These are phyloP conservation scores for Cephus nigrinus DNA, from an alignment of 2,888 invertebrate genomes.

Conservation along the genomic window DNA sequence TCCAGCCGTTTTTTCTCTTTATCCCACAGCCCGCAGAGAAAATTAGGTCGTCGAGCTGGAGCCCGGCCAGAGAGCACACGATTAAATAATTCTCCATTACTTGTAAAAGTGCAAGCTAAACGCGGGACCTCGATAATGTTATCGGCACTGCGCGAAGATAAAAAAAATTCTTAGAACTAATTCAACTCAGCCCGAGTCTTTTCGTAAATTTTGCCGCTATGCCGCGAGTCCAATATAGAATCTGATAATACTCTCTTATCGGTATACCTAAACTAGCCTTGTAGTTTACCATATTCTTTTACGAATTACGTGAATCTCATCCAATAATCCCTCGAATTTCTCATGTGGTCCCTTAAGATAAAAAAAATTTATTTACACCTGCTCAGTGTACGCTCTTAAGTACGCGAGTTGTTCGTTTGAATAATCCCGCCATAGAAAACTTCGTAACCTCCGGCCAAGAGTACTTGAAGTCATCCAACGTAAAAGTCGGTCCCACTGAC, in stretches of 20 bases:
- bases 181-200: slow-evolving; percentile 47
- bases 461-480: too few relatives aligned
- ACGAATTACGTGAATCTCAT: too few relatives aligned
- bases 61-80: slow-evolving; percentile 59
- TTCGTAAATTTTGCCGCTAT: not conserved
- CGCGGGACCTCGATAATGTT: slow-evolving; percentile 65
- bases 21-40: slow-evolving; percentile 38
- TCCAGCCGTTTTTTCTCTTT: slow-evolving; percentile 33
- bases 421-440: too few relatives aligned
- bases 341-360: too few relatives aligned
- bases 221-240: not conserved
- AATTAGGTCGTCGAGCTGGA: slow-evolving; percentile 65
- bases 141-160: slow-evolving; percentile 60
- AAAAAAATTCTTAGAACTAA: slow-evolving; percentile 61
- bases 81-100: slow-evolving; percentile 64
- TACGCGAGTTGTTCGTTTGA: too few relatives aligned
- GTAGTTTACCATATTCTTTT: too few relatives aligned
- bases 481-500: too few relatives aligned
- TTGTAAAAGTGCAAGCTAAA: slow-evolving; percentile 64
- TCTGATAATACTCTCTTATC: slow-evolving; percentile 1
- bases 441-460: too few relatives aligned
- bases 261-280: not conserved
- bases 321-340: too few relatives aligned
- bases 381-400: too few relatives aligned
- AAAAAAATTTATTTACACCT: too few relatives aligned